Percentiles rank a stretch among this genome's conserved stretches.
Conservation (phyloP, 2,113 vertebrate genomes). For the Poicephalus meyeri region DNA sequence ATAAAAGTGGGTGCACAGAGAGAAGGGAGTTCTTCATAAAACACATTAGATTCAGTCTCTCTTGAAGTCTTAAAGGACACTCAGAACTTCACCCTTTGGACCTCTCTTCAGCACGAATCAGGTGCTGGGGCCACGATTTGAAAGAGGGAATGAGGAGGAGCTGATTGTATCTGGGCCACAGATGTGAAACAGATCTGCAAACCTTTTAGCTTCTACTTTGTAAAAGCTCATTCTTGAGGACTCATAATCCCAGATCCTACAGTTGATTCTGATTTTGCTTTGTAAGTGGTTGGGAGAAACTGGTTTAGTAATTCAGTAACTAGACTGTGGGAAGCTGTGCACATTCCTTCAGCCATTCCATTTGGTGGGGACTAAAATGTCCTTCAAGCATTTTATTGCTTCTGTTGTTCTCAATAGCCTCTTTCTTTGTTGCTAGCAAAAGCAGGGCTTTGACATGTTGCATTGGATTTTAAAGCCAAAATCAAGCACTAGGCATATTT, state of each 20-base stretch:
- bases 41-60: neutral
- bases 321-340: constrained; percentile 32
- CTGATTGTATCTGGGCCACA: constrained; percentile 10
- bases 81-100: neutral
- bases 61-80: neutral
- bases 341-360: neutral
- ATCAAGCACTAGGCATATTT: neutral
- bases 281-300: constrained; percentile 23
- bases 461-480: neutral
- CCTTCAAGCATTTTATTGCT: neutral
- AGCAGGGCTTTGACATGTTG: neutral
- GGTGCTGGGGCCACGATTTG: neutral
- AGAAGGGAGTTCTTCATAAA: neutral
- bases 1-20: neutral
- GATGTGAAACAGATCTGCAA: constrained; percentile 26
- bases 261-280: constrained; percentile 38
- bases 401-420: neutral
- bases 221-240: constrained; percentile 33
- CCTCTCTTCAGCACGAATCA: neutral
- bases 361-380: neutral
- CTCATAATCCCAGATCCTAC: constrained; percentile 19
- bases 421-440: neutral
- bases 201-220: constrained; percentile 35
- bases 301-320: constrained; percentile 58
- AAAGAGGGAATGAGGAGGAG: neutral